Base-by-base conservation (phyloP, 2,113 vertebrate genomes). In the Protobothrops mucrosquamatus region DNA sequence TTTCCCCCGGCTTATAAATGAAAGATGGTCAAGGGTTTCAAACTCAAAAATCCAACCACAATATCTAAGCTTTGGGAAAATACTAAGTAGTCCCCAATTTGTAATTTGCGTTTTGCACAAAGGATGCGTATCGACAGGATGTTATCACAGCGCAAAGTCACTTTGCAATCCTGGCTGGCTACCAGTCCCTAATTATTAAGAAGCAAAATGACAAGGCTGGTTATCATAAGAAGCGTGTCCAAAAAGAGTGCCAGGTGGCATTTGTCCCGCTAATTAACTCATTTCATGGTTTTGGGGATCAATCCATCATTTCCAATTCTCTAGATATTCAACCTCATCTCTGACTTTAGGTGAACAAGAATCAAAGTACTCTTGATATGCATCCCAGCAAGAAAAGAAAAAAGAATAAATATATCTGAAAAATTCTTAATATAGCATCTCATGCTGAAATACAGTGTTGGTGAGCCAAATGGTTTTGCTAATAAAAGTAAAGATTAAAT, bases 221-320 rank as follows among this genome's bases (percentile, higher is more conserved):
- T 11, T 94, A 85, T 91, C 43, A 69, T 92, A 95, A 91, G 88
- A 85, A 92, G 92, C 48, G 61, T 59, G 92, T 51, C 29, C 95
- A 46, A 93, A 93, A 48, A 14, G 23, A 43, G 92, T 2, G 55
- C 85, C 86, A 94, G 39, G 91, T 92, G 57, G 94, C 94, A 94
- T 94, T 95, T 94, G 52, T 93, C 24, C 88, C 88, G 86, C 69
- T 95, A 39, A 96, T 89, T 95, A 92, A 81, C 24, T 89, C 4
- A 11, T 24, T 90, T 54, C 94, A 29, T 92, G 91, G 55, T 64
- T 46, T 92, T 90, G 52, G 20, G 87, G 43, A 85, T 39, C n/a
- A 34, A 55, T 52, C 0, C 1, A 64, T 2, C 18, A 3, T 7
- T 59, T 43, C 0, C 15, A 52, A 24, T 59, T 57, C 1, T 93